Evolutionary conservation across 1,140 invertebrate genomes (phyloP).

Genomic region (Drosophila mojavensis): DNA sequence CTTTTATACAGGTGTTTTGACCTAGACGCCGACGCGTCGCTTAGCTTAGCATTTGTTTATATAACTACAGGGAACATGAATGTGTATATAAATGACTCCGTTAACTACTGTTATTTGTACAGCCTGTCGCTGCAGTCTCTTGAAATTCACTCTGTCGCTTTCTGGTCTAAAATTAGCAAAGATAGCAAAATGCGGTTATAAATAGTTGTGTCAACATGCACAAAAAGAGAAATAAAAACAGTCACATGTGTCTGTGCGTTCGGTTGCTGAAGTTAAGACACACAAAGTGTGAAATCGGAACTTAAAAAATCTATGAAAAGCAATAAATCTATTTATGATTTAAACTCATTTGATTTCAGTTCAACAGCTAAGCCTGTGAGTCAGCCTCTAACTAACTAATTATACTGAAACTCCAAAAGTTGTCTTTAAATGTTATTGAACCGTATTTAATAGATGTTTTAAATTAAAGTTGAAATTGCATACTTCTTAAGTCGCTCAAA

Average conservation of each 20-base stretch:
- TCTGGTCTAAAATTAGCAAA: conserved; percentile 73
- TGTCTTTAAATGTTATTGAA: too few species aligned
- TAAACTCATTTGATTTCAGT: not conserved
- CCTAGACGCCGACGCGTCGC: conserved; percentile 6
- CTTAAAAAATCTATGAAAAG: not conserved
- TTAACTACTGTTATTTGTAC: conserved; percentile 59
- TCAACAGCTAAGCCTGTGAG: too few species aligned
- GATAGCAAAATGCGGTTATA: conserved; percentile 70
- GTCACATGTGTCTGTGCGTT: conserved; percentile 50
- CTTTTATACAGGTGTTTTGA: conserved; percentile 51
- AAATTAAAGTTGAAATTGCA: not conserved
- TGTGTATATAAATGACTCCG: not conserved
- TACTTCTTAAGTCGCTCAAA: conserved; percentile 39
- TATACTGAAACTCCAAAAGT: too few species aligned
- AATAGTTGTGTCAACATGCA: conserved; percentile 73
- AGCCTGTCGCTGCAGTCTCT: conserved; percentile 69
- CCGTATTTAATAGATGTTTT: too few species aligned
- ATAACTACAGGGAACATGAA: conserved; percentile 2
- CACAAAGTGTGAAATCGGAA: conserved; percentile 5
- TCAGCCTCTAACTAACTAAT: too few species aligned
- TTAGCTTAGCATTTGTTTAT: conserved; percentile 54
- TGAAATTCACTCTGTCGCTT: conserved; percentile 57
- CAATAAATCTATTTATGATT: not conserved
- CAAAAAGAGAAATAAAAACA: conserved; percentile 37
- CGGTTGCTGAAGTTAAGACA: conserved; percentile 26